Base-by-base conservation (phyloP, 2,797 vertebrate species). In the Enteromius argenteus region DNA sequence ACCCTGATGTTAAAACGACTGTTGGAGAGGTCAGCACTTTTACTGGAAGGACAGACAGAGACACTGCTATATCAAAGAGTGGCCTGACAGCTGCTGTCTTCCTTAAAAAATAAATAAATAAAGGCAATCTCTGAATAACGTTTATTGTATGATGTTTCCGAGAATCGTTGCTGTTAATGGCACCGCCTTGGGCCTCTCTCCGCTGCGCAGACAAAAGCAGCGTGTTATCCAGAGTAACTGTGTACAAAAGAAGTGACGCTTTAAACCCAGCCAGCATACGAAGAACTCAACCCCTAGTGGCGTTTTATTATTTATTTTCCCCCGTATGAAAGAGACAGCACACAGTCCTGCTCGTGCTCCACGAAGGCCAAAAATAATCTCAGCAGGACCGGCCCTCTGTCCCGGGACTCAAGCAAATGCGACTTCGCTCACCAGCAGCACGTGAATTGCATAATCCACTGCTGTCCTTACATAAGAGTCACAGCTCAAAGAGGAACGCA, bases 341-440 rank as follows among this genome's bases (percentile, higher is more conserved):
- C 78, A 79, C 27, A 68, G 73, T 44, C 83, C 64, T 84, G 69
- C 71, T 87, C 62, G 83, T 51, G 74, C 49, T 76, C 88, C 85
- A 42, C 39, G 21, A 73, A 3, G 81, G 84, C 84, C 66, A 73
- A 90, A 87, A 91, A 92, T 88, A 90, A 89, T 89, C 62, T 10
- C 32, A 79, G 85, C 72, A 75, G 39, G 83, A 81, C 68, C 4
- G 11, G 49, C 74, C 78, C 85, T 88, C 67, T 79, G 85, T 83
- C 73, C 62, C 19, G 69, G 58, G 79, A 67, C 74, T 35, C 35
- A 0, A 14, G 51, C 73, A 78, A 11, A 80, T 27, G 69, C 49
- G 14, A 74, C 27, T 85, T 75, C 14, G 53, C 23, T 42, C 46
- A 30, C 81, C 77, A 80, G 32, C 69, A n/a, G 84, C 83, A 89